Base-by-base conservation (phyloP, 2,797 vertebrate genomes). In the Echeneis naucrates region DNA sequence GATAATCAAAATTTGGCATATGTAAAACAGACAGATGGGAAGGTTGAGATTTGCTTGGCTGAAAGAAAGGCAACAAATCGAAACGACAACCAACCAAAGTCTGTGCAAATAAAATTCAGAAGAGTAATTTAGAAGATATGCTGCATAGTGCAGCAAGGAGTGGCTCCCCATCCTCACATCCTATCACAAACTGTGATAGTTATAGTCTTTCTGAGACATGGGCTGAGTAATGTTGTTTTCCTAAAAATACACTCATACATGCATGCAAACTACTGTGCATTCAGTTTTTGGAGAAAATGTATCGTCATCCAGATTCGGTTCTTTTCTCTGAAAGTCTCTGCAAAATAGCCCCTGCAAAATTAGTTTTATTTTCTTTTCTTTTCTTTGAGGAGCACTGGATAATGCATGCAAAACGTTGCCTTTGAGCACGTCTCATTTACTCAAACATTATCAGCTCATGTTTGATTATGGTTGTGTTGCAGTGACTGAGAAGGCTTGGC, bases 81-180 rank as follows among this genome's bases (percentile, higher is more conserved):
- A 19, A 61, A 40, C 56, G 52, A 55, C 32, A 60, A 61, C 21
- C 4, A 59, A 69, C 48, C 13, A 51, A 62, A 73, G 5, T 67
- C 12, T 54, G 21, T 19, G 72, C 50, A 59, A 56, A 63, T 35
- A 67, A 72, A 65, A 59, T n/a, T n/a, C n/a, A n/a, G n/a, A n/a
- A n/a, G n/a, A 58, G 65, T 79, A 56, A 71, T 77, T 81, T 62
- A 75, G 70, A 48, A 78, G 68, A 83, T 50, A 70, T 50, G 57
- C 65, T 64, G 73, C 57, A 57, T 76, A 72, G 62, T 85, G 69
- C 67, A 67, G 59, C 61, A 70, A 75, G 45, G 52, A 60, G 51
- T 52, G 68, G 50, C 64, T 69, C 69, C 67, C 30, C 65, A 68
- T 62, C 57, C 68, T 57, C 65, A 38, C 30, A 8, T 77, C 60